Evolutionary conservation across 1,140 invertebrate genomes (phyloP).

Genomic region (Caenorhabditis inopinata): DNA sequence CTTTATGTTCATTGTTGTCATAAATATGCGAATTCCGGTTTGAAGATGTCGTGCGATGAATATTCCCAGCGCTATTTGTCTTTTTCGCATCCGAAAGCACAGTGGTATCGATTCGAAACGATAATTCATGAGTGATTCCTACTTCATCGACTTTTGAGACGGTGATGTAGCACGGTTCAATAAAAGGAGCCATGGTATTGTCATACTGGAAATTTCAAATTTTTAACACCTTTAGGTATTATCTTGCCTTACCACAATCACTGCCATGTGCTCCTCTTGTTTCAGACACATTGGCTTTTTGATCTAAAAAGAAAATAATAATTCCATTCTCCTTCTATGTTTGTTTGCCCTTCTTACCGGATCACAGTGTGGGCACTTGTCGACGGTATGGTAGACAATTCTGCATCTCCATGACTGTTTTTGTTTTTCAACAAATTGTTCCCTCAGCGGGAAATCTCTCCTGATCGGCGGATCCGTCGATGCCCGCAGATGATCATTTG

Average conservation of each 20-base stretch:
- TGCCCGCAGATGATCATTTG: neutral
- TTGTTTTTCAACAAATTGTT: neutral
- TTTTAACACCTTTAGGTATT: no score
- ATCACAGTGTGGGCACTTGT: constrained; percentile 3
- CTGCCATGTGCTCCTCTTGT: neutral
- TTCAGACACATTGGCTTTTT: neutral
- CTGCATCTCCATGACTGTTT: neutral
- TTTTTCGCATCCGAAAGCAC: neutral
- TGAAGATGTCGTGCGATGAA: neutral
- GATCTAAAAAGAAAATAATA: neutral
- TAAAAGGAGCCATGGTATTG: neutral
- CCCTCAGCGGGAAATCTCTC: neutral
- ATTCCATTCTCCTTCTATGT: no score
- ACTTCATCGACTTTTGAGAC: neutral
- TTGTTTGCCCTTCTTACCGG: neutral
- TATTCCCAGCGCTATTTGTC: neutral
- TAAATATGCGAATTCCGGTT: neutral
- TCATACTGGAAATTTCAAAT: neutral
- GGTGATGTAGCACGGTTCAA: neutral
- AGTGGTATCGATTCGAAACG: neutral
- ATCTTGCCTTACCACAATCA: neutral
- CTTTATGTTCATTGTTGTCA: neutral
- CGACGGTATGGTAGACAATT: neutral
- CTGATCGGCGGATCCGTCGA: neutral
- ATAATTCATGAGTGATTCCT: neutral